phyloP scores from a whole-genome alignment of 2,797 vertebrate genomes.

The Pseudochirops cupreus region DNA sequence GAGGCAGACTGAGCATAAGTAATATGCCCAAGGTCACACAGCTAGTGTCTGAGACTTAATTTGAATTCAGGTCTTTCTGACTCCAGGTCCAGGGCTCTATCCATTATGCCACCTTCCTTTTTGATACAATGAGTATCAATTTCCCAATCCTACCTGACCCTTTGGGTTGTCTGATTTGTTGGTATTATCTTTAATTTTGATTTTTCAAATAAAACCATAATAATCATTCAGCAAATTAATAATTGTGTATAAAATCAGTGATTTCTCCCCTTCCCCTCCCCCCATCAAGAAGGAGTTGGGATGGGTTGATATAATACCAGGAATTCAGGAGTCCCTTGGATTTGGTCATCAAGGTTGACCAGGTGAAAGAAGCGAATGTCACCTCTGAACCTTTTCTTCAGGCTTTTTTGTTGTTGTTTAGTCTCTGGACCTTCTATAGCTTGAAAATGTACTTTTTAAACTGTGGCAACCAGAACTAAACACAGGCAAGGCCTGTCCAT shows the following conservation, averaged over 20 bases:
- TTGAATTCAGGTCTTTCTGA: not conserved
- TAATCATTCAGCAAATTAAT: not conserved
- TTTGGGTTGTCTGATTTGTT: not conserved
- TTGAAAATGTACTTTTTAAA: not conserved
- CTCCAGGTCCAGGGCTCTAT: not conserved
- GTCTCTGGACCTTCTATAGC: not conserved
- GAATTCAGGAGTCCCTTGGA: not conserved
- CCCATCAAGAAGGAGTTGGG: not conserved
- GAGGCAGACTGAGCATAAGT: not conserved
- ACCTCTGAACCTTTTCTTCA: not conserved
- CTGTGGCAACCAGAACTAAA: not conserved
- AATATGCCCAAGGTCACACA: not conserved
- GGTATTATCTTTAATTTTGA: conserved; percentile 17
- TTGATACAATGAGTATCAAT: not conserved
- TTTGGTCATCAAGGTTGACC: not conserved
- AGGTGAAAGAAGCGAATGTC: not conserved
- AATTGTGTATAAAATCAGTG: not conserved
- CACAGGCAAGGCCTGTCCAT: not conserved
- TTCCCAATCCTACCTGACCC: not conserved
- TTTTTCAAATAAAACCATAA: conserved; percentile 15
- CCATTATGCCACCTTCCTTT: not conserved
- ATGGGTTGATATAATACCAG: not conserved
- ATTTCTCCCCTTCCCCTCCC: too few relatives aligned
- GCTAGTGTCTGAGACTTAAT: not conserved
- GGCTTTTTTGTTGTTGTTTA: not conserved